Conservation (phyloP, 1,140 invertebrate genomes). For the Sitodiplosis mosellana region DNA sequence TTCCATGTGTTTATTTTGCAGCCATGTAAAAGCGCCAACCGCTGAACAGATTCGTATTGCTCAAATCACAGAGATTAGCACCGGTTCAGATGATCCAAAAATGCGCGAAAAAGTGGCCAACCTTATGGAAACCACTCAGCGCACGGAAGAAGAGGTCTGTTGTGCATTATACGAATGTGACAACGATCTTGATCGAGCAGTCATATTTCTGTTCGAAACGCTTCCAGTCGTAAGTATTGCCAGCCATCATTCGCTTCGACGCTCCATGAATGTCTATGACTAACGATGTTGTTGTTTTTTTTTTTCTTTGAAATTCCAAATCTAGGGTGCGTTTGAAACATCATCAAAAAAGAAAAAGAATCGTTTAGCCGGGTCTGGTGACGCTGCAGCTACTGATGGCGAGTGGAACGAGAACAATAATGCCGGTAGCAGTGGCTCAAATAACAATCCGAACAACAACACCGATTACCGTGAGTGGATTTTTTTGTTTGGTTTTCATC, state of each 20-base stretch:
- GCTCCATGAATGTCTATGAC: too few species aligned
- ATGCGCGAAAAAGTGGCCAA: slow-evolving; percentile 54
- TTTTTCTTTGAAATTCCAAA: slow-evolving; percentile 10
- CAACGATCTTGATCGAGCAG: slow-evolving; percentile 54
- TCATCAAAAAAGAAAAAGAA: slow-evolving; percentile 76
- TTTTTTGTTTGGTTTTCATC: too few species aligned
- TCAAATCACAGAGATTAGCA: slow-evolving; percentile 45
- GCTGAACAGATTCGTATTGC: slow-evolving; percentile 45
- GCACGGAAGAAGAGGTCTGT: slow-evolving; percentile 63
- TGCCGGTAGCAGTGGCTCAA: slow-evolving; percentile 6
- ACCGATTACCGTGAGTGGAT: slow-evolving; percentile 24
- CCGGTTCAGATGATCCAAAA: slow-evolving; percentile 38
- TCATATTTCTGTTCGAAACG: slow-evolving; percentile 56
- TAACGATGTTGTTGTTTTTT: not conserved
- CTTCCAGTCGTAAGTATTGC: slow-evolving; percentile 28
- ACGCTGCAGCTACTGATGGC: slow-evolving; percentile 17
- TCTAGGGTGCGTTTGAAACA: slow-evolving; percentile 57
- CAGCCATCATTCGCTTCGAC: not conserved
- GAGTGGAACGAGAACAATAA: slow-evolving; percentile 31
- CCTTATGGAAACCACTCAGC: slow-evolving; percentile 61
- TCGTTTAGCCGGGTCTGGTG: slow-evolving; percentile 32
- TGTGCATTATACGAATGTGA: slow-evolving; percentile 67
- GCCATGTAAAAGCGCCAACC: slow-evolving; percentile 11
- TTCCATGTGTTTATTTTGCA: slow-evolving; percentile 12
- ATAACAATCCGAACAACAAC: slow-evolving; percentile 10